Conservation (phyloP, 1,140 invertebrate genomes). For the Aphelenchoides fujianensis region DNA sequence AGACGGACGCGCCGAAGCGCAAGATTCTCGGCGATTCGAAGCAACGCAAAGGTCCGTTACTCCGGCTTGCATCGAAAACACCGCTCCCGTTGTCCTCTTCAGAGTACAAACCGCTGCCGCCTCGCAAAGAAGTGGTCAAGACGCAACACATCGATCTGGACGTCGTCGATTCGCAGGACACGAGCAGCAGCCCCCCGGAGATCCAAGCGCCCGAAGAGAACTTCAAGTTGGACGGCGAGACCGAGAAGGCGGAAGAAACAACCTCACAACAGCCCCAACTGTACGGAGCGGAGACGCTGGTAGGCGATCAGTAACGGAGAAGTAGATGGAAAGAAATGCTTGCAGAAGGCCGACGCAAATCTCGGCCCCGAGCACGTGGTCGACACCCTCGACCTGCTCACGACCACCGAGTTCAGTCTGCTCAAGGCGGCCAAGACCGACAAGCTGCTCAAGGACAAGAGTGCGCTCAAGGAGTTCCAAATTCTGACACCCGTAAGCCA, state of each 20-base stretch:
- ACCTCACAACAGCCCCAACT: constrained; percentile 6
- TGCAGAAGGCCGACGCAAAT: not conserved
- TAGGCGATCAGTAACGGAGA: not conserved
- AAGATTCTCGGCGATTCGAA: not conserved
- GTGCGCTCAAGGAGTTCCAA: not conserved
- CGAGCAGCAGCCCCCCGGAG: not conserved
- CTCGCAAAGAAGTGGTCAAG: not conserved
- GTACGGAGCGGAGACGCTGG: constrained; percentile 16
- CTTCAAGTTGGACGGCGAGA: not conserved
- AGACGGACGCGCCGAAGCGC: not conserved
- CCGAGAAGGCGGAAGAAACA: constrained; percentile 21
- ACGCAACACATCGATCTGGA: not conserved
- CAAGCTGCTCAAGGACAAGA: constrained; percentile 14
- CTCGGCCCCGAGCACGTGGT: not conserved
- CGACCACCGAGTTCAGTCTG: constrained; percentile 4
- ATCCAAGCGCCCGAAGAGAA: not conserved
- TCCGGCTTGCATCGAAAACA: no score
- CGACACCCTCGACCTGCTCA: constrained; percentile 2
- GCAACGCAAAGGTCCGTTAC: not conserved
- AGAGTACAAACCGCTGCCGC: not conserved
- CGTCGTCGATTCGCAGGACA: not conserved
- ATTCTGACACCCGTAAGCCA: not conserved
- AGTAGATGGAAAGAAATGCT: not conserved
- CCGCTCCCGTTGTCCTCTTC: not conserved
- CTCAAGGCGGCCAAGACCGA: constrained; percentile 16